These are phyloP conservation scores for Perccottus glenii DNA, from an alignment of 2,113 vertebrate species.

Conservation along the genomic window DNA sequence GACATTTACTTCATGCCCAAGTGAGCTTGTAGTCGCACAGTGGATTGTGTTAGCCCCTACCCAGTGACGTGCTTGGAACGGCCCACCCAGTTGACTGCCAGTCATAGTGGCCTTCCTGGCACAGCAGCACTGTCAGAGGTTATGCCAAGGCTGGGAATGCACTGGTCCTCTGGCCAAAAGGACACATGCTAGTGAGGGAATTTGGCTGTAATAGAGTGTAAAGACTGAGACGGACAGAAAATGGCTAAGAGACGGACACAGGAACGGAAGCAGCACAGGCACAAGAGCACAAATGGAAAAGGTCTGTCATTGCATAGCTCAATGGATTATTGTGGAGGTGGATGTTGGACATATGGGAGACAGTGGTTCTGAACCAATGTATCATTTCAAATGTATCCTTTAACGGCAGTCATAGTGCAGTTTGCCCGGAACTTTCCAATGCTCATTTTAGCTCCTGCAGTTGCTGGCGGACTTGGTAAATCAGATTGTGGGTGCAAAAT, in stretches of 20 bases:
- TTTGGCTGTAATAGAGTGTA: slow-evolving; percentile 50
- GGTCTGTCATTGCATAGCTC: not conserved
- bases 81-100: slow-evolving; percentile 59
- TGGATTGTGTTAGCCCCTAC: slow-evolving; percentile 8
- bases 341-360: too few relatives aligned
- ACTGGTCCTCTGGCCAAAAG: slow-evolving; percentile 39
- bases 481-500: too few relatives aligned
- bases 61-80: slow-evolving; percentile 56
- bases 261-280: not conserved
- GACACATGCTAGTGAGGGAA: slow-evolving; percentile 60
- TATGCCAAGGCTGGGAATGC: slow-evolving; percentile 48
- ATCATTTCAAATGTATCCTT: too few relatives aligned
- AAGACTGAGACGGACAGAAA: slow-evolving; percentile 15
- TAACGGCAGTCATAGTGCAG: too few relatives aligned
- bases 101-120: slow-evolving; percentile 56
- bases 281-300: not conserved
- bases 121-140: slow-evolving; percentile 24
- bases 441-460: too few relatives aligned
- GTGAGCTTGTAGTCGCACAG: slow-evolving; percentile 42
- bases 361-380: too few relatives aligned
- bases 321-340: not conserved
- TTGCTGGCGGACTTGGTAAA: too few relatives aligned
- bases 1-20: slow-evolving; percentile 65
- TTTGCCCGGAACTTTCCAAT: too few relatives aligned
- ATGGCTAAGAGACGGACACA: slow-evolving; percentile 2